These are phyloP conservation scores for Prostheceraeus crozeri DNA, from an alignment of 2,888 invertebrate species.

Conservation along the genomic window DNA sequence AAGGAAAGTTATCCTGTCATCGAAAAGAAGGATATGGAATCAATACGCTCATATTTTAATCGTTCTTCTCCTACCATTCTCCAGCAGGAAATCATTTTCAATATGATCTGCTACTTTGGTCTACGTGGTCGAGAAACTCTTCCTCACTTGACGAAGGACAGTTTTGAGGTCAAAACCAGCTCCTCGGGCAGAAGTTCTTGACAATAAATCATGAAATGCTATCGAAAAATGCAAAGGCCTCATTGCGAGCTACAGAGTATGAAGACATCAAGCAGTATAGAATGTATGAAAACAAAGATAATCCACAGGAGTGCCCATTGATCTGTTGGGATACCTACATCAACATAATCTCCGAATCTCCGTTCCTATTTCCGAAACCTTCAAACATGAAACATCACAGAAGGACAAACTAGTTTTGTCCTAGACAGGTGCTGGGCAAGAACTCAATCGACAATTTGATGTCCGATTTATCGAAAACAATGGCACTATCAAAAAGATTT, in stretches of 20 bases:
- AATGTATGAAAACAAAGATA: constrained; percentile 5
- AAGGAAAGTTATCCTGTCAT: constrained; percentile 20
- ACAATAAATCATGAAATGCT: constrained; percentile 30
- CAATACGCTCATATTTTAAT: constrained; percentile 9
- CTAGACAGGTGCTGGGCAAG: constrained; percentile 10
- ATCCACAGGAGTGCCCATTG: constrained; percentile 25
- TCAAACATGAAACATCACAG: no score
- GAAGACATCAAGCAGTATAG: constrained; percentile 1
- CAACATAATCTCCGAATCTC: background rate
- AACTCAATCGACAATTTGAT: constrained; percentile 24
- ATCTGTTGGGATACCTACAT: background rate
- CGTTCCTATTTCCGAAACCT: no score
- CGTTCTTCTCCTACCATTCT: constrained; percentile 18
- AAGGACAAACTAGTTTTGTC: no score
- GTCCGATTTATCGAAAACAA: background rate
- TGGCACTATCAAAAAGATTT: constrained; percentile 25
- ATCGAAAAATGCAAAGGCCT: constrained; percentile 28
- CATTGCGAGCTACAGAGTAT: constrained; percentile 7
- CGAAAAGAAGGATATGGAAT: constrained; percentile 28
- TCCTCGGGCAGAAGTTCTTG: constrained; percentile 18
- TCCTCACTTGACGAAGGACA: constrained; percentile 6
- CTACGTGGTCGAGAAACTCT: constrained; percentile 28
- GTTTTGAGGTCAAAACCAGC: constrained; percentile 17
- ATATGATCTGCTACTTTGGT: constrained; percentile 30
- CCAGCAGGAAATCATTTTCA: constrained; percentile 32